These are phyloP conservation scores for Hipposideros armiger DNA, from an alignment of 2,113 vertebrate species.

Conservation along the genomic window DNA sequence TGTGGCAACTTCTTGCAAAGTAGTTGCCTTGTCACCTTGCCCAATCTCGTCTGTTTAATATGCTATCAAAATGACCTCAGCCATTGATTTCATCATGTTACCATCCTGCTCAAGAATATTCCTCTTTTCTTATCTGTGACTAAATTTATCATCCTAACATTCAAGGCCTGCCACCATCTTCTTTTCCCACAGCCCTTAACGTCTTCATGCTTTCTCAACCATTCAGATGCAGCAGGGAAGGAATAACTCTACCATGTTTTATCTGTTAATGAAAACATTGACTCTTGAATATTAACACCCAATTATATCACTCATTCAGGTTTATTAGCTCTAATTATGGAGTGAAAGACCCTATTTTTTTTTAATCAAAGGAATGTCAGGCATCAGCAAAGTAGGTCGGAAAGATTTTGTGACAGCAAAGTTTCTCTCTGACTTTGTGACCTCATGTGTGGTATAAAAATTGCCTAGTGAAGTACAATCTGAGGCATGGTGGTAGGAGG, in stretches of 20 bases:
- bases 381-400: neutral
- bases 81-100: neutral
- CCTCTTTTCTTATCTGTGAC: neutral
- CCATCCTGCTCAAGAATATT: neutral
- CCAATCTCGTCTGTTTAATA: neutral
- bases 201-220: neutral
- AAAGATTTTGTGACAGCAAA: conserved; percentile 15
- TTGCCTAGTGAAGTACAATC: neutral
- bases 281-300: neutral
- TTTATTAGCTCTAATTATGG: neutral
- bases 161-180: neutral
- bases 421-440: neutral
- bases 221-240: neutral
- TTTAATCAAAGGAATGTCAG: neutral
- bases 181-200: neutral
- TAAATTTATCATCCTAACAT: neutral
- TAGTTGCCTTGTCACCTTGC: neutral
- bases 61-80: neutral
- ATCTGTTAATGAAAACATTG: neutral
- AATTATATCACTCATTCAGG: neutral
- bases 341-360: neutral
- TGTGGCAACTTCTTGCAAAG: neutral
- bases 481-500: neutral
- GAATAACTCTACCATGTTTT: neutral
- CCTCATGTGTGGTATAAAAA: neutral